phyloP scores from a whole-genome alignment of 2,888 invertebrate species.

The Eilema caniola region DNA sequence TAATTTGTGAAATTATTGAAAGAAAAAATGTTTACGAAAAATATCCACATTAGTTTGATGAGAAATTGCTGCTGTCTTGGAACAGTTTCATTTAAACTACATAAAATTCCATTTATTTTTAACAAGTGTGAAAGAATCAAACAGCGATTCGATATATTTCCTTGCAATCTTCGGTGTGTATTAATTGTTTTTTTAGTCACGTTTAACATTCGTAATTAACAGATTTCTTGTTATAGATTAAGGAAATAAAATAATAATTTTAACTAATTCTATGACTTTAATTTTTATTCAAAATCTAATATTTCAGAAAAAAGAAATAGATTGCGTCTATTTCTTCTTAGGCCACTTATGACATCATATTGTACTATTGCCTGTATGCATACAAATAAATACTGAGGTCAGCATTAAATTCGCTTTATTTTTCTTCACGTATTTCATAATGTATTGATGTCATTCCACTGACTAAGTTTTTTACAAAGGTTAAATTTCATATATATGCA shows the following conservation, averaged over 20 bases:
- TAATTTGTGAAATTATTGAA: background rate
- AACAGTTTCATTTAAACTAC: background rate
- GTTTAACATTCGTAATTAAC: conserved; percentile 5
- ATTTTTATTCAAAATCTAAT: background rate
- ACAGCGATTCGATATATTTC: conserved; percentile 3
- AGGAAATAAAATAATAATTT: conserved; percentile 26
- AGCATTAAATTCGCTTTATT: background rate
- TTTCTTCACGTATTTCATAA: background rate
- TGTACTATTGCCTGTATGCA: background rate
- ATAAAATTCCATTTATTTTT: background rate
- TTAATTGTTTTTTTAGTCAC: conserved; percentile 23
- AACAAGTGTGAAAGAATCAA: background rate
- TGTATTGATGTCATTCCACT: background rate
- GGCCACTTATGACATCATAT: background rate
- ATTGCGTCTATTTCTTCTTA: background rate
- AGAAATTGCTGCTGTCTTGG: background rate
- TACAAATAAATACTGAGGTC: background rate
- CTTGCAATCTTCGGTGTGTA: conserved; percentile 14
- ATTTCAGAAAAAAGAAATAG: background rate
- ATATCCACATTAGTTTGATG: background rate
- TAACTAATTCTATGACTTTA: conserved; percentile 23
- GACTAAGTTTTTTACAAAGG: background rate
- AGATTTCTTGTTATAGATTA: conserved; percentile 9
- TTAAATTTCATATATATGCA: background rate
- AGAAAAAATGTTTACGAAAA: background rate